Evolutionary conservation across 1,140 invertebrate species (phyloP), one percentile per base, ranked within the genome.

Genomic region (Pomacea maculata): DNA sequence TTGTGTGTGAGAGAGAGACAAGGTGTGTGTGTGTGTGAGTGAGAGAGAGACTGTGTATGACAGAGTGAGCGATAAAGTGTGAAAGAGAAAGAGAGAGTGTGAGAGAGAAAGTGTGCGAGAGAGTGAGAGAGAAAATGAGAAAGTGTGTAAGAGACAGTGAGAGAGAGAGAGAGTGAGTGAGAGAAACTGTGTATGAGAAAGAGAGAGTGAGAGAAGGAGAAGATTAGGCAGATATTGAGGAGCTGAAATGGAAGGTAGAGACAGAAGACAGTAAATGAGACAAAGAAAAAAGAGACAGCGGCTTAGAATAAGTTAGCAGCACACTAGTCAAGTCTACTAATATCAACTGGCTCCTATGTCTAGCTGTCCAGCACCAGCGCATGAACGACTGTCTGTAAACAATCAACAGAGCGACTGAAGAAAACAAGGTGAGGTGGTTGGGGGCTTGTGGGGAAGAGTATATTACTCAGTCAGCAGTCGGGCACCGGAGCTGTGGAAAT

Each of bases 81-180:
- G 57, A 8, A 1, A 17, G 61, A 14, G 10, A 14, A 29, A 57
- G 61, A 34, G 54, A 15, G 54, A 15, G 63, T 67, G 63, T 78
- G 55, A 5, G 54, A 75, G 75, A 11, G 75, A 77, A 10, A 77
- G 55, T 29, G 75, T 29, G 8, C 5, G 75, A 77, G 75, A 77
- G 63, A 77, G 75, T 63, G 75, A 77, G 75, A 64, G 75, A 64
- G 75, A 64, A 57, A 64, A 57, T 63, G 75, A 64, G 75, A 64
- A 57, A 64, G 75, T 63, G 75, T 63, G 61, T 25, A 57, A 77
- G 61, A 63, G 61, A 25, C 25, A 25, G 25, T 25, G 25, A 63
- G 75, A 65, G 61, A 77, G 75, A 10, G 29, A 64, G 61, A 77
- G 75, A 10, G 29, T 6, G 61, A 4, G 70, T 29, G 25, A 1